Evolutionary conservation across 2,888 invertebrate genomes (phyloP).

Genomic region (Trachelus tabidus): DNA sequence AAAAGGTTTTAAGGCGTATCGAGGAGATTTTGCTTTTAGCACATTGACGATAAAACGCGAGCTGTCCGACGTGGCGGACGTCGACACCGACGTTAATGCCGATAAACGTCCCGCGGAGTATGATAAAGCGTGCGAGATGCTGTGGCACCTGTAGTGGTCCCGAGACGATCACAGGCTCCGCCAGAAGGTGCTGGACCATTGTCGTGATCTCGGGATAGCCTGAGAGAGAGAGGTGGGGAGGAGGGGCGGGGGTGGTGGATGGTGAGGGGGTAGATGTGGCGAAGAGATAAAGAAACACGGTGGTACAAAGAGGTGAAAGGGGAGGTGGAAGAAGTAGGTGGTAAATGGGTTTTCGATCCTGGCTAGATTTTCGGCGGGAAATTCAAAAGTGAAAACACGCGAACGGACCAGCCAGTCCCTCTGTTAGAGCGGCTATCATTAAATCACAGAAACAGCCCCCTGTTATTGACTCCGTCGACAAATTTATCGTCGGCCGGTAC

Average conservation of each 20-base stretch:
- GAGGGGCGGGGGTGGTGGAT: too few species aligned
- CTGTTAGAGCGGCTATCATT: conserved; percentile 56
- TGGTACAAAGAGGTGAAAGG: background rate
- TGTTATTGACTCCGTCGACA: conserved; percentile 65
- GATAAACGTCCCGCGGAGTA: conserved; percentile 42
- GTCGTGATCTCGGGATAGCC: too few species aligned
- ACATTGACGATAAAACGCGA: conserved; percentile 63
- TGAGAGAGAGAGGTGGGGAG: too few species aligned
- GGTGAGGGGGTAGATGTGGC: background rate
- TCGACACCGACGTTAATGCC: conserved; percentile 48
- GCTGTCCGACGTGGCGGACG: conserved; percentile 18
- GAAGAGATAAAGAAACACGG: background rate
- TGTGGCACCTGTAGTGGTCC: too few species aligned
- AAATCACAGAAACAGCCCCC: conserved; percentile 65
- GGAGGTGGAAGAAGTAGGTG: background rate
- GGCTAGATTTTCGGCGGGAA: conserved; percentile 6
- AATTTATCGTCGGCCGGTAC: conserved; percentile 62
- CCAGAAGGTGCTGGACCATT: too few species aligned
- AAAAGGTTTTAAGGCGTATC: conserved; percentile 64
- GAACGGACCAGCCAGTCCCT: conserved; percentile 35
- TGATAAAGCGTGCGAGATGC: too few species aligned
- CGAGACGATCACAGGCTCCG: too few species aligned
- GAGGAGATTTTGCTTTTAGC: conserved; percentile 65
- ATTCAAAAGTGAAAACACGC: conserved; percentile 52
- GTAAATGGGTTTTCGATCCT: background rate